Evolutionary conservation across 1,140 invertebrate genomes (phyloP).

Genomic region (Subanguina moxae): DNA sequence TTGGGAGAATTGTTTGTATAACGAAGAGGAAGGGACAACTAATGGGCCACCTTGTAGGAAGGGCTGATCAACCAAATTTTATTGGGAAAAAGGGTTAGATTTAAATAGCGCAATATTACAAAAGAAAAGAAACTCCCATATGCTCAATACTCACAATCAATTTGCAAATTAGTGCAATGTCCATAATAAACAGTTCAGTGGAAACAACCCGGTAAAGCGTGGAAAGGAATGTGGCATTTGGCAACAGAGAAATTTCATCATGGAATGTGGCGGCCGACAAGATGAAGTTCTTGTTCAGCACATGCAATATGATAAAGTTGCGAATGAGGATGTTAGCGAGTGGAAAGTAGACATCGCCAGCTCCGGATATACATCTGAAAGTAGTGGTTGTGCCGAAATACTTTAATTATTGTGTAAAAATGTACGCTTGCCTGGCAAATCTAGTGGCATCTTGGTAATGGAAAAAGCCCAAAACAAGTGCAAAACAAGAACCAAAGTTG

Average conservation of each 20-base stretch:
- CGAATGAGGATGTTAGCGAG: constrained; percentile 14
- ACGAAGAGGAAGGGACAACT: no score
- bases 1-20: background rate
- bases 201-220: constrained; percentile 19
- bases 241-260: constrained; percentile 13
- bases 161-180: constrained; percentile 19
- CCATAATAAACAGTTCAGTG: constrained; percentile 31
- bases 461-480: constrained; percentile 21
- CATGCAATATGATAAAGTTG: constrained; percentile 20
- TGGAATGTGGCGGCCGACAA: constrained; percentile 15
- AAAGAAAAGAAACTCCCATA: background rate
- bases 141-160: constrained; percentile 14
- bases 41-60: no score
- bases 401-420: background rate
- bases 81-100: background rate
- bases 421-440: constrained; percentile 6
- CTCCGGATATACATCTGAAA: constrained; percentile 7
- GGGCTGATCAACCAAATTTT: no score
- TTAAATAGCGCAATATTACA: background rate
- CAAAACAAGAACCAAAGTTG: constrained; percentile 20
- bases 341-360: constrained; percentile 17
- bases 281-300: constrained; percentile 21
- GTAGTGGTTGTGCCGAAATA: background rate
- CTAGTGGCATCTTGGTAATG: constrained; percentile 22
- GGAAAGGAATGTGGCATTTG: constrained; percentile 23